Evolutionary conservation across 1,140 invertebrate species (phyloP).

Genomic region (Drosophila persimilis): DNA sequence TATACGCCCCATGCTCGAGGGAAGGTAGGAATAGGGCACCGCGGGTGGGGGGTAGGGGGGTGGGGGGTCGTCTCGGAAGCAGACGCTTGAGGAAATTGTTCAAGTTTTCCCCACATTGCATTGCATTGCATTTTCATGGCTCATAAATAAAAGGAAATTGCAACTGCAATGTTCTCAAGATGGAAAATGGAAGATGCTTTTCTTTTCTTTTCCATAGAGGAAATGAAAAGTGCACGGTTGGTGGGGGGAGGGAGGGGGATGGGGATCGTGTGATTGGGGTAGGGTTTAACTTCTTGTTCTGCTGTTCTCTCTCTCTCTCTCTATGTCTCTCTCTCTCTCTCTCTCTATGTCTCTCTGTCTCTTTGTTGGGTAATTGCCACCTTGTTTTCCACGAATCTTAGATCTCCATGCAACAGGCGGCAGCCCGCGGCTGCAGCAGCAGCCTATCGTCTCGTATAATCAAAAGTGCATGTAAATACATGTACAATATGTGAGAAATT

Average conservation of each 20-base stretch:
- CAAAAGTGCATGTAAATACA: slow-evolving; percentile 50
- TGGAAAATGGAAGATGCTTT: slow-evolving; percentile 27
- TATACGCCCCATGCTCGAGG: slow-evolving; percentile 59
- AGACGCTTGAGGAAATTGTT: slow-evolving; percentile 66
- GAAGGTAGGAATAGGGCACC: slow-evolving; percentile 1
- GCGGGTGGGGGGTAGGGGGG: neutral
- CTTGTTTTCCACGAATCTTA: slow-evolving; percentile 71
- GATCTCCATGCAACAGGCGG: slow-evolving; percentile 19
- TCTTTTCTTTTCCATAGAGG: slow-evolving; percentile 51
- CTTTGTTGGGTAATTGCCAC: slow-evolving; percentile 66
- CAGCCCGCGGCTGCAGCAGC: neutral
- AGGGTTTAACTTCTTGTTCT: slow-evolving; percentile 10
- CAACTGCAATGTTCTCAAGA: slow-evolving; percentile 38
- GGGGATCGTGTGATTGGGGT: slow-evolving; percentile 18
- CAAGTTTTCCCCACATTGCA: slow-evolving; percentile 50
- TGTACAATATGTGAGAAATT: slow-evolving; percentile 68
- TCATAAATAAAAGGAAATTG: slow-evolving; percentile 66
- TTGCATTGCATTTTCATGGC: slow-evolving; percentile 71
- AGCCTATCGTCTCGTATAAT: slow-evolving; percentile 44
- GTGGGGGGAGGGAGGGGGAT: no score
- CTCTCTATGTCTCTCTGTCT: slow-evolving; percentile 25
- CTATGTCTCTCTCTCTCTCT: no score
- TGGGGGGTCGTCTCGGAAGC: slow-evolving; percentile 45
- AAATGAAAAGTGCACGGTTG: neutral
- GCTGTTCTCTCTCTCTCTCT: slow-evolving; percentile 14